Evolutionary conservation across 2,888 invertebrate species (phyloP).

Genomic region (Erebia epiphron): DNA sequence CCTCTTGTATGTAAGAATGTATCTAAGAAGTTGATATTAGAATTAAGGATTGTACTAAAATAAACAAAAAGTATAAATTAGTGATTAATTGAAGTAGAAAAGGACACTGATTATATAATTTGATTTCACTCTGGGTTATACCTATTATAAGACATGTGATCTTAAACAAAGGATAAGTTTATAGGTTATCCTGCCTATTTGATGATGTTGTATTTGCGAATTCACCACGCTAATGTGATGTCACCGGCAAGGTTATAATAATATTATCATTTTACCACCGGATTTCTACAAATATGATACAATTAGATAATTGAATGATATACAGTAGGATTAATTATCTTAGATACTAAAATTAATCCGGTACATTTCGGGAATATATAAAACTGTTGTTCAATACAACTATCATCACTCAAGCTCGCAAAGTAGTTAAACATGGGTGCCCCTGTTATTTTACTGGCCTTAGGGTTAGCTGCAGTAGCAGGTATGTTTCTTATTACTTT

Average conservation of each 20-base stretch:
- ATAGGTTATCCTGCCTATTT: not conserved
- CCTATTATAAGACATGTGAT: too few relatives aligned
- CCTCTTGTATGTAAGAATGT: too few relatives aligned
- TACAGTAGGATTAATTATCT: not conserved
- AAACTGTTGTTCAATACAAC: not conserved
- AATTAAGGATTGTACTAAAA: too few relatives aligned
- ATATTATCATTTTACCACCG: not conserved
- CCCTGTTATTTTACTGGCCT: constrained; percentile 1
- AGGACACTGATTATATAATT: too few relatives aligned
- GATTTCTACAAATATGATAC: not conserved
- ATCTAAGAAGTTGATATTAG: too few relatives aligned
- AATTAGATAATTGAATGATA: constrained; percentile 4
- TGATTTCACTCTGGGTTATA: too few relatives aligned
- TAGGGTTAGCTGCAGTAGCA: constrained; percentile 20
- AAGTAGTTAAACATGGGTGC: constrained; percentile 15
- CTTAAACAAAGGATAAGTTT: too few relatives aligned
- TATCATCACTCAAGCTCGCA: not conserved
- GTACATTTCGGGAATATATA: constrained; percentile 6
- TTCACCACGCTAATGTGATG: too few relatives aligned
- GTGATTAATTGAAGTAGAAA: too few relatives aligned
- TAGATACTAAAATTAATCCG: not conserved
- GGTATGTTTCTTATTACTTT: constrained; percentile 2
- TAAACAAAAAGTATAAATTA: too few relatives aligned
- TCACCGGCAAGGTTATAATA: not conserved
- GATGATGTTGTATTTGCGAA: not conserved